Evolutionary conservation across 2,113 vertebrate species (phyloP), one percentile per base, ranked within the genome.

Genomic region (Dromas ardeola): DNA sequence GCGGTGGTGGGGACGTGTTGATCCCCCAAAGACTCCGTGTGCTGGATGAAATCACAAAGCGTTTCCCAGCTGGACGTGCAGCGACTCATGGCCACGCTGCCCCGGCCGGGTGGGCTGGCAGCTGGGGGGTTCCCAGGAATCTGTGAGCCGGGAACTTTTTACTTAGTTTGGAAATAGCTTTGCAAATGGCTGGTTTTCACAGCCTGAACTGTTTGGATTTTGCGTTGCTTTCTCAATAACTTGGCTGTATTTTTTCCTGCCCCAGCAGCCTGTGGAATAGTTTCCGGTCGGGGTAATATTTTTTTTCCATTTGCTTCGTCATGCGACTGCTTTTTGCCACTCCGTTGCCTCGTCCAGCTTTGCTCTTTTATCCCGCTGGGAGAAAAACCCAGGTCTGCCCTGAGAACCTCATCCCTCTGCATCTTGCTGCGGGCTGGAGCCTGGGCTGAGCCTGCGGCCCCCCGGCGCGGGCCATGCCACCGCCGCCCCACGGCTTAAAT

Each of bases 91-190:
- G 36, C 67, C 79, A 13, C 1, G 1, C 38, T 23, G 47, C 42
- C 18, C 21, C 6, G 2, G 3, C 45, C 0, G 1, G 43, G 73
- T 21, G 26, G 12, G 69, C 49, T 50, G 53, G 40, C 27, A 49
- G 36, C 67, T 53, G 61, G 38, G 34, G 62, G 3, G 1, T 5
- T 47, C 73, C 14, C 26, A 27, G 88, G 52, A 58, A 43, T 22
- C 70, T 34, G 5, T 12, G 18, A 95, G 92, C 82, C 0, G 6
- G 90, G 43, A 86, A 72, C 56, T 77, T 92, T 81, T 95, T 74
- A 49, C 81, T 92, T 52, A 72, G 62, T 95, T 93, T 96, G 94
- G 95, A 93, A 95, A 91, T 88, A 93, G 47, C 82, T 92, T 78
- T 90, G 82, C 74, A 95, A 85, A 82, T 78, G 84, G 42, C 76